Conservation (phyloP, 2,888 invertebrate species). For the Ptilodon capucinus region DNA sequence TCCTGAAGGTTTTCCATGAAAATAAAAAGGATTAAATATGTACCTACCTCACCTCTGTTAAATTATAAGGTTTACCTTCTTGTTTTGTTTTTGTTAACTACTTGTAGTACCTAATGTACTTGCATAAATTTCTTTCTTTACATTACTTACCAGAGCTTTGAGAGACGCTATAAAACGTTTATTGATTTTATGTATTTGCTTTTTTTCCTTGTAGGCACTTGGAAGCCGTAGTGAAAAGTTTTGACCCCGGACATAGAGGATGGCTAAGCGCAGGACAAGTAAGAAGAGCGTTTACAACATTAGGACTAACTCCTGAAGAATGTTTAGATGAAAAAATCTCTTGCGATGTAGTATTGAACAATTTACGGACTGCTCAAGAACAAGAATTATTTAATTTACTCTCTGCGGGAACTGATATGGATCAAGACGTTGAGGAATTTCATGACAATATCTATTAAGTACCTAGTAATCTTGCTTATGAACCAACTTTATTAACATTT, state of each 20-base stretch:
- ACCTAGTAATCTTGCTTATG: too few species aligned
- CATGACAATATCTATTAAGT: not conserved
- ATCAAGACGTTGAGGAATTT: constrained; percentile 14
- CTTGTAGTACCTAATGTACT: too few species aligned
- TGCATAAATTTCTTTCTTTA: too few species aligned
- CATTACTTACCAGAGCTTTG: too few species aligned
- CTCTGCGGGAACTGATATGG: constrained; percentile 39
- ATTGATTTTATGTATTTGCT: too few species aligned
- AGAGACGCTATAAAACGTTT: too few species aligned
- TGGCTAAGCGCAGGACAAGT: constrained; percentile 69
- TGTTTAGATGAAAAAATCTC: constrained; percentile 44
- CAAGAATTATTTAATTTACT: constrained; percentile 50
- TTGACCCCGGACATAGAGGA: constrained; percentile 69
- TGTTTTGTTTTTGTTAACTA: too few species aligned
- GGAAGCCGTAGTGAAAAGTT: constrained; percentile 67
- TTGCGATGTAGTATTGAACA: constrained; percentile 41
- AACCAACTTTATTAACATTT: too few species aligned
- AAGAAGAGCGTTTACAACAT: constrained; percentile 52
- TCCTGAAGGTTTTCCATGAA: too few species aligned
- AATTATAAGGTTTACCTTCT: too few species aligned
- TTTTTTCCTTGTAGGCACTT: constrained; percentile 53
- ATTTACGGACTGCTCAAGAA: constrained; percentile 53
- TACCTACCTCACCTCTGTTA: too few species aligned
- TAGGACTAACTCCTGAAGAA: constrained; percentile 53
- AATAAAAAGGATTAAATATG: too few species aligned